phyloP scores from a whole-genome alignment of 2,113 vertebrate species.

The Menura novaehollandiae region DNA sequence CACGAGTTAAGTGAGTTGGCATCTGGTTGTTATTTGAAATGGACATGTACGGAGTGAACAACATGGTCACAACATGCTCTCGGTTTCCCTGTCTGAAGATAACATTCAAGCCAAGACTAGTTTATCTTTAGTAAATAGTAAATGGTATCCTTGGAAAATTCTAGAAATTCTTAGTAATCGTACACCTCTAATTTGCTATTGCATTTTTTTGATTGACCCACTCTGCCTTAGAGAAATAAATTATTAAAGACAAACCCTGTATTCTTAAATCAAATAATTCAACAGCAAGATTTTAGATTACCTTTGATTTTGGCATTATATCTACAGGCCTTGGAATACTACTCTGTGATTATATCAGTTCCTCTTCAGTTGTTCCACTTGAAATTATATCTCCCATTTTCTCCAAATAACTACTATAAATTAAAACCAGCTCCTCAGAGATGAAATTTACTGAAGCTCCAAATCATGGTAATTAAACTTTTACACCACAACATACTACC shows the following conservation, averaged over 20 bases:
- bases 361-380: slow-evolving; percentile 46
- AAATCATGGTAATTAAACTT: slow-evolving; percentile 56
- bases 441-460: slow-evolving; percentile 39
- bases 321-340: slow-evolving; percentile 14
- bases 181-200: background rate
- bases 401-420: slow-evolving; percentile 45
- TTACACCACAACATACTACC: slow-evolving; percentile 29
- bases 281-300: slow-evolving; percentile 10
- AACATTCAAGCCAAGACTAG: background rate
- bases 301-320: slow-evolving; percentile 23
- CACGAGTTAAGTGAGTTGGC: background rate
- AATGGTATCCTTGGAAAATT: background rate
- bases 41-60: background rate
- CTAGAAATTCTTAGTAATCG: background rate
- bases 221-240: background rate
- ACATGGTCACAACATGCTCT: background rate
- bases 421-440: slow-evolving; percentile 44
- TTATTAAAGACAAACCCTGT: background rate
- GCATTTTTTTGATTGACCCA: background rate
- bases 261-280: slow-evolving; percentile 2
- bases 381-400: slow-evolving; percentile 62
- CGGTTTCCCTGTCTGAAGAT: background rate
- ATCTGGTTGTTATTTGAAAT: background rate
- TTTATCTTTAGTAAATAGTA: background rate
- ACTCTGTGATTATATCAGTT: slow-evolving; percentile 13